phyloP scores from a whole-genome alignment of 2,888 invertebrate genomes.

The Pristionchus entomophagus region DNA sequence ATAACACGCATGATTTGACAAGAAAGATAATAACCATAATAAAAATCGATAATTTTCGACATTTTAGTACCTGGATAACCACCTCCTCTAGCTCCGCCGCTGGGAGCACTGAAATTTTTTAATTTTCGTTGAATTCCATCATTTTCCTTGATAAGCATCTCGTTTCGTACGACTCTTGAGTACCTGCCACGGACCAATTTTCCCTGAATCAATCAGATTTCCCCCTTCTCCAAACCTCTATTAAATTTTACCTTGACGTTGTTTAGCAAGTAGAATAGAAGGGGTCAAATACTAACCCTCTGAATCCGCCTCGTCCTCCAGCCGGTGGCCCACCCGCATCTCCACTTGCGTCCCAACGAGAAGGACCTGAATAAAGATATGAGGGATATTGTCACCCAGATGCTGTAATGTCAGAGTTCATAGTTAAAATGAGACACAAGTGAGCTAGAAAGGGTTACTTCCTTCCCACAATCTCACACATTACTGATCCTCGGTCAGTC shows the following conservation, averaged over 20 bases:
- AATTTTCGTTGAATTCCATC: slow-evolving; percentile 39
- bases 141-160: slow-evolving; percentile 33
- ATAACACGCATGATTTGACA: slow-evolving; percentile 22
- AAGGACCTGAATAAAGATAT: background rate
- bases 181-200: slow-evolving; percentile 38
- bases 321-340: slow-evolving; percentile 25
- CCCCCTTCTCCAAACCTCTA: background rate
- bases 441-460: no score
- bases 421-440: no score
- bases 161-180: slow-evolving; percentile 29
- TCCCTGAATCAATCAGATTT: background rate
- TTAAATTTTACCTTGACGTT: background rate
- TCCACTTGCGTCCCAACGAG: slow-evolving; percentile 40
- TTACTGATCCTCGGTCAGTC: no score
- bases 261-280: background rate
- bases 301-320: slow-evolving; percentile 47
- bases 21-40: background rate
- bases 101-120: slow-evolving; percentile 46
- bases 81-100: slow-evolving; percentile 42
- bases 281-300: slow-evolving; percentile 36
- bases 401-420: no score
- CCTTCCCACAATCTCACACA: no score
- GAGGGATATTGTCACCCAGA: background rate
- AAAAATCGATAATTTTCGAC: background rate
- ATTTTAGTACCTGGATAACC: slow-evolving; percentile 47